A percentile compares a stretch with the other conserved stretches of the same genome.
Conservation (phyloP, 2,113 vertebrate genomes). For the Zapornia atra region DNA sequence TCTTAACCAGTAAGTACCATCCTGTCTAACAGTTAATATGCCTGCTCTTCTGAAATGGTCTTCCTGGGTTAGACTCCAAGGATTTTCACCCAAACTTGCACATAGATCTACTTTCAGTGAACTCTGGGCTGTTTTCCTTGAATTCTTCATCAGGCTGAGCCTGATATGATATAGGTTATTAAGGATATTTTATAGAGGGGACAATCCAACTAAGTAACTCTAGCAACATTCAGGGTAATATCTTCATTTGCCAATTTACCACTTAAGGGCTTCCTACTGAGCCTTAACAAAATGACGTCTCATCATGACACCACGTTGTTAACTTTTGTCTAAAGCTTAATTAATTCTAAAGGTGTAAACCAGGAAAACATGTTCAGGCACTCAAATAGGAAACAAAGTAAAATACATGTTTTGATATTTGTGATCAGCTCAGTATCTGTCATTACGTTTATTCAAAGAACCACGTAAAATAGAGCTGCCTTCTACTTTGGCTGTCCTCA, state of each 20-base stretch:
- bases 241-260: background rate
- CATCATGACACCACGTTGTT: background rate
- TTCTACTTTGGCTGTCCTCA: background rate
- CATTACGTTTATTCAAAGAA: background rate
- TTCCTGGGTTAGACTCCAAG: background rate
- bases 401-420: background rate
- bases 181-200: background rate
- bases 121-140: background rate
- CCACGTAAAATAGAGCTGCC: background rate
- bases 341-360: background rate
- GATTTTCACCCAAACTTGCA: background rate
- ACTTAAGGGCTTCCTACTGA: background rate
- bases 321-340: background rate
- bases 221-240: background rate
- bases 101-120: background rate
- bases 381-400: background rate
- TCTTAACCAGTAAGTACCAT: background rate
- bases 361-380: background rate
- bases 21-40: background rate
- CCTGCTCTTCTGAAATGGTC: background rate
- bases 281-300: background rate
- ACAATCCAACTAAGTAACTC: background rate
- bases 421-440: background rate
- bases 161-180: background rate
- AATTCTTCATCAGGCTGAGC: background rate